Evolutionary conservation across 30 jellyfish, hydroid and myxozoan genomes (phyloP).

Genomic region (Hydractinia echinata): DNA sequence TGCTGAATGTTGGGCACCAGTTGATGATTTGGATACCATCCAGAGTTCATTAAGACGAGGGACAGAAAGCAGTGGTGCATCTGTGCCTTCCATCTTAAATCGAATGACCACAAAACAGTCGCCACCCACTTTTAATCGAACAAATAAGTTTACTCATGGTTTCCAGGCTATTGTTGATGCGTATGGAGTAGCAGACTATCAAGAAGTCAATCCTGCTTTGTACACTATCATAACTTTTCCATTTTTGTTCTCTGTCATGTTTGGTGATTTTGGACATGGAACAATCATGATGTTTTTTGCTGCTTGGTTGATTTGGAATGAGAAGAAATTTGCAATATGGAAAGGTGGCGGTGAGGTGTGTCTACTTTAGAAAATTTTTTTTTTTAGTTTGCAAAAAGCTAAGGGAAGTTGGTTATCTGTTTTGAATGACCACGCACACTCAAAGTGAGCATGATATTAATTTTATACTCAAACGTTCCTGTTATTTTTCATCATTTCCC

Average conservation of each 20-base stretch:
- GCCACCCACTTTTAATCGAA: conserved; percentile 98
- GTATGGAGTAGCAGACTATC: conserved; percentile 99
- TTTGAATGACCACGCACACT: too few relatives aligned
- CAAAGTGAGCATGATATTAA: too few relatives aligned
- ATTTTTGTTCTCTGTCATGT: conserved; percentile 97
- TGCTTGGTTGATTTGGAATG: conserved; percentile 70
- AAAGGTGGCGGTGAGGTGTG: conserved; percentile 98
- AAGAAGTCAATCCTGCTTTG: conserved; percentile 99
- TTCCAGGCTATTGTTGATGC: conserved; percentile 99
- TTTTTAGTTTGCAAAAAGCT: too few relatives aligned
- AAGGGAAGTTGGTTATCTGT: too few relatives aligned
- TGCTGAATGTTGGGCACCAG: conserved; percentile 99
- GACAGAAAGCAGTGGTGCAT: conserved; percentile 97
- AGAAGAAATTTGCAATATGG: conserved; percentile 74
- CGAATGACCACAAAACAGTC: conserved; percentile 89
- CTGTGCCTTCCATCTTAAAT: conserved; percentile 96
- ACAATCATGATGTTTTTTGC: conserved; percentile 76
- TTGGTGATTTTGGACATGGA: conserved; percentile 99
- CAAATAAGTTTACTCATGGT: conserved; percentile 93
- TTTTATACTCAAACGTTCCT: too few relatives aligned
- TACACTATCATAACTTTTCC: conserved; percentile 94
- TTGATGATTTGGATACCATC: conserved; percentile 71
- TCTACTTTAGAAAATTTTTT: not conserved
- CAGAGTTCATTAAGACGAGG: conserved; percentile 88
- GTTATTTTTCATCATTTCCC: too few relatives aligned